Base-by-base conservation (phyloP, 2,113 vertebrate species). In the Platichthys flesus region DNA sequence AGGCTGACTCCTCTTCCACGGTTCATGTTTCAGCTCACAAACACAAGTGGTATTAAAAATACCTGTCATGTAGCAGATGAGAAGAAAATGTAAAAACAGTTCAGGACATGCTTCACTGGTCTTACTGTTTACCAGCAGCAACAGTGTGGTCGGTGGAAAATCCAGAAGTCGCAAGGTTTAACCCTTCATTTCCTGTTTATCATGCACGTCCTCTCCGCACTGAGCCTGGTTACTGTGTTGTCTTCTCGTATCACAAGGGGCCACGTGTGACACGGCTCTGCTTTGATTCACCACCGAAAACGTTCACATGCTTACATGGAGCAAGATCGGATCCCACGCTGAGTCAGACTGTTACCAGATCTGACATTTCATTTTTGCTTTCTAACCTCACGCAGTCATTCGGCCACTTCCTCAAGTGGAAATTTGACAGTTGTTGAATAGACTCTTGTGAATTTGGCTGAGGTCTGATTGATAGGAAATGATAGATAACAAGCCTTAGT, bases 161-260 rank as follows among this genome's bases (percentile, higher is more conserved):
- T 89, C 75, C 81, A 91, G 79, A 84, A 28, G 14, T 47, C 63
- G 59, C 63, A 0, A 26, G 40, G 81, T 90, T 93, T 92, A 93
- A 92, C 90, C 81, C 91, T 91, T 92, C 76, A 64, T 79, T 93
- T 93, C 90, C 90, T 93, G 91, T 93, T 93, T 90, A 7, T 51
- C 65, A n/a, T 62, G 67, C 81, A 76, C 15, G 76, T 77, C 67
- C 61, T 81, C 62, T 55, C 31, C 64, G 47, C 28, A 58, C 51
- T 20, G 35, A 51, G 86, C 84, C 82, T 84, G 79, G 69, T 76
- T 63, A 84, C 2, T 1, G 54, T 3, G 45, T 4, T 16, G 26
- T 73, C 52, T 87, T 71, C 21, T 77, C 77, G 9, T 3, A n/a
- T 54, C 51, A 28, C 24, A 13, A 2, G 5, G 24, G 57, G 18